Conservation (phyloP, 2,888 invertebrate species). For the Linhomoeus sp. region DNA sequence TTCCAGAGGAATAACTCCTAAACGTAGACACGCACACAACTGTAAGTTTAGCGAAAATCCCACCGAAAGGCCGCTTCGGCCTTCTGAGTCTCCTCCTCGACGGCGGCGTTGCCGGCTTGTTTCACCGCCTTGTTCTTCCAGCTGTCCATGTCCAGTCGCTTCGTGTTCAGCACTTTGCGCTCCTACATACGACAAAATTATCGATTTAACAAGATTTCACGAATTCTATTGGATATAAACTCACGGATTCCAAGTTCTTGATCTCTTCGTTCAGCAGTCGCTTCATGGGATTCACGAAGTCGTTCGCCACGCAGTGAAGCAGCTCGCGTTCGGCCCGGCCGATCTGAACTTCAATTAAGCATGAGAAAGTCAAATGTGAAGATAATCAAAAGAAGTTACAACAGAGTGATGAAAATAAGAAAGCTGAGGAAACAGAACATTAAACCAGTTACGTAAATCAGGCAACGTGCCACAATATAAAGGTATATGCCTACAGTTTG, state of each 20-base stretch:
- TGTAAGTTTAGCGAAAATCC: no score
- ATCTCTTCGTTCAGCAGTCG: constrained; percentile 7
- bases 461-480: no score
- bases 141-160: constrained; percentile 8
- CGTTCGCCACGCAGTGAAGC: not conserved
- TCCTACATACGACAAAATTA: constrained; percentile 1
- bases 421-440: no score
- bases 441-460: no score
- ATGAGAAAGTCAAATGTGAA: not conserved
- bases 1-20: no score
- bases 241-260: constrained; percentile 1
- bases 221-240: no score
- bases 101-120: not conserved
- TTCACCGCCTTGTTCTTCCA: constrained; percentile 4
- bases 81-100: not conserved
- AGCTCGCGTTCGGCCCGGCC: constrained; percentile 4
- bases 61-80: constrained; percentile 1
- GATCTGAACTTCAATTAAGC: constrained; percentile 2
- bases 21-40: no score
- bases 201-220: no score
- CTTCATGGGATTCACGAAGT: constrained; percentile 3
- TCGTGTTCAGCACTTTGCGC: constrained; percentile 3
- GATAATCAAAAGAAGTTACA: not conserved
- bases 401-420: not conserved
- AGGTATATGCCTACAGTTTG: no score